phyloP scores from a whole-genome alignment of 2,888 invertebrate genomes.

The Melanargia galathea region DNA sequence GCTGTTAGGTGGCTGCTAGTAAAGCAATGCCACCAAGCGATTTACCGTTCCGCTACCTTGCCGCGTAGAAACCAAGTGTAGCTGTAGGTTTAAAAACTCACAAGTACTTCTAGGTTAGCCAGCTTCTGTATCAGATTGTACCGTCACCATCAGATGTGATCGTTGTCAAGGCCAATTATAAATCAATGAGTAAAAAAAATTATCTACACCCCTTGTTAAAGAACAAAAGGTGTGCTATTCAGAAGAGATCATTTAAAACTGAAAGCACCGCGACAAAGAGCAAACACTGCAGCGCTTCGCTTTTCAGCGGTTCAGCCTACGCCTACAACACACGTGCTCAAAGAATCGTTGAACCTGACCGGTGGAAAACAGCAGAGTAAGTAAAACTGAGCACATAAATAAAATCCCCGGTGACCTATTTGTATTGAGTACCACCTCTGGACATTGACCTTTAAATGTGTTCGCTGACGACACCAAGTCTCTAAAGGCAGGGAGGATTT shows the following conservation, averaged over 20 bases:
- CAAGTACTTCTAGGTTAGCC: too few relatives aligned
- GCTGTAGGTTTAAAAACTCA: too few relatives aligned
- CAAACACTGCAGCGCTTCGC: slow-evolving; percentile 14
- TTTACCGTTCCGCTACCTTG: too few relatives aligned
- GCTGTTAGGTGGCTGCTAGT: too few relatives aligned
- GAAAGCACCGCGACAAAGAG: slow-evolving; percentile 18
- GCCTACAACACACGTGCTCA: slow-evolving; percentile 7
- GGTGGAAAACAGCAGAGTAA: slow-evolving; percentile 1
- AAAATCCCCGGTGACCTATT: slow-evolving; percentile 10
- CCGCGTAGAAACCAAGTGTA: too few relatives aligned
- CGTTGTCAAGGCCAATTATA: too few relatives aligned
- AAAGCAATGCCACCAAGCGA: too few relatives aligned
- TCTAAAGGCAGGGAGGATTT: background rate
- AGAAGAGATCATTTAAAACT: slow-evolving; percentile 13
- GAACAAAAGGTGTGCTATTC: slow-evolving; percentile 9
- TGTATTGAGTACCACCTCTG: background rate
- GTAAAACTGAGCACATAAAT: slow-evolving; percentile 13
- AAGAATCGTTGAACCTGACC: slow-evolving; percentile 22
- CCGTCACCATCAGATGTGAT: too few relatives aligned
- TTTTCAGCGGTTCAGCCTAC: slow-evolving; percentile 5
- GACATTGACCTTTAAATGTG: slow-evolving; percentile 5
- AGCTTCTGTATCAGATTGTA: too few relatives aligned
- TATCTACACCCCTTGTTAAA: background rate
- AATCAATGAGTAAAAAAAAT: background rate
- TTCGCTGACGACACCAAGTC: background rate